A percentile compares a stretch with the other conserved stretches of the same genome.
phyloP scores from a whole-genome alignment of 2,113 vertebrate genomes.

The Pedionomus torquatus region DNA sequence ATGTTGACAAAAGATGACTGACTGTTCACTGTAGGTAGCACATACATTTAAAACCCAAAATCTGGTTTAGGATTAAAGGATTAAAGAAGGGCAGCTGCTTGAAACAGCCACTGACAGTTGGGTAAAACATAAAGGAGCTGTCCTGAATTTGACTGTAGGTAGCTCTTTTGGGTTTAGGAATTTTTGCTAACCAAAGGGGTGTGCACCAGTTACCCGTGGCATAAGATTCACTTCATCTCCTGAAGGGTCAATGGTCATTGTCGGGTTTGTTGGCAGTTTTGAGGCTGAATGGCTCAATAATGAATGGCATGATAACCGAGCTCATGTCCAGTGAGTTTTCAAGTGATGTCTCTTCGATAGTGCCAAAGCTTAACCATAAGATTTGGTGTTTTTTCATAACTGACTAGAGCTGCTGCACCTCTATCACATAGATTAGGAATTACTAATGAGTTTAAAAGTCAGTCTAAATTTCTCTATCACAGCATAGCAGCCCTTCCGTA shows the following conservation, averaged over 20 bases:
- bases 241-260: too few relatives aligned
- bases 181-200: neutral
- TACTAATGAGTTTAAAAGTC: neutral
- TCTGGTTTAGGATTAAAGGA: neutral
- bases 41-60: neutral
- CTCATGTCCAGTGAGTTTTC: neutral
- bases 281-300: neutral
- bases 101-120: neutral
- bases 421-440: neutral
- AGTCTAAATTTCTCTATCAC: neutral
- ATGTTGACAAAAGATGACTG: neutral
- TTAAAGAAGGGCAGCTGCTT: neutral
- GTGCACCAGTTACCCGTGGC: neutral
- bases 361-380: neutral
- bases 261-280: neutral
- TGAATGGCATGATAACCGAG: neutral
- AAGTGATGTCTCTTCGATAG: neutral
- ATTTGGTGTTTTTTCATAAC: neutral
- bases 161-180: neutral
- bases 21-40: neutral
- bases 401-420: neutral
- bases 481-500: neutral
- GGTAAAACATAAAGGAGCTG: neutral
- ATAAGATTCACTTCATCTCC: neutral
- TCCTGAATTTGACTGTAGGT: neutral